Evolutionary conservation across 2,113 vertebrate species (phyloP).

Genomic region (Oryzias curvinotus): DNA sequence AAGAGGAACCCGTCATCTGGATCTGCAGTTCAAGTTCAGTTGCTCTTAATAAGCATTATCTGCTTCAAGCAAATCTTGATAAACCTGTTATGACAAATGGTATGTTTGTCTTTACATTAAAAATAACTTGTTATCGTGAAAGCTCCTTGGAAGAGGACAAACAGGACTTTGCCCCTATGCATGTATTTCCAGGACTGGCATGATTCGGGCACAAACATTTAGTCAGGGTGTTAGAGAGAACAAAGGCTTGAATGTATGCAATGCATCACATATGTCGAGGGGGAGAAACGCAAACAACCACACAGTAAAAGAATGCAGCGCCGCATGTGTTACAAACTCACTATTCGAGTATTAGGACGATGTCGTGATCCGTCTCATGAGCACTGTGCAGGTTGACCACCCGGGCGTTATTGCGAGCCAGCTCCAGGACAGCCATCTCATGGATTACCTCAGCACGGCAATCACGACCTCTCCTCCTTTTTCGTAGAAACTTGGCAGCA

Average conservation of each 20-base stretch:
- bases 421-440: conserved; percentile 92
- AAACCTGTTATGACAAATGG: conserved; percentile 26
- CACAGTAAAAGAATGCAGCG: not conserved
- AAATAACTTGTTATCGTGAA: not conserved
- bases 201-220: conserved; percentile 2
- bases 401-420: conserved; percentile 80
- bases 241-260: not conserved
- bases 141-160: conserved; percentile 12
- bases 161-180: conserved; percentile 26
- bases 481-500: conserved; percentile 93
- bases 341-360: conserved; percentile 93
- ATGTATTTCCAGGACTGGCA: not conserved
- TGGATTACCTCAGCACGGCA: conserved; percentile 90
- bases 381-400: conserved; percentile 91
- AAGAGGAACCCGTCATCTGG: not conserved
- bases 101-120: conserved; percentile 6
- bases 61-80: conserved; percentile 18
- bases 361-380: conserved; percentile 90
- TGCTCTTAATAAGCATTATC: not conserved
- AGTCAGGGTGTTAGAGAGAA: not conserved
- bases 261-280: not conserved
- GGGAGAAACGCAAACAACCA: not conserved
- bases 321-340: conserved; percentile 75
- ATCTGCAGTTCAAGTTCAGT: conserved; percentile 1
- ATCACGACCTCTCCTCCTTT: conserved; percentile 91